These are phyloP conservation scores for Festucalex cinctus DNA, from an alignment of 2,113 vertebrate genomes.

Conservation along the genomic window DNA sequence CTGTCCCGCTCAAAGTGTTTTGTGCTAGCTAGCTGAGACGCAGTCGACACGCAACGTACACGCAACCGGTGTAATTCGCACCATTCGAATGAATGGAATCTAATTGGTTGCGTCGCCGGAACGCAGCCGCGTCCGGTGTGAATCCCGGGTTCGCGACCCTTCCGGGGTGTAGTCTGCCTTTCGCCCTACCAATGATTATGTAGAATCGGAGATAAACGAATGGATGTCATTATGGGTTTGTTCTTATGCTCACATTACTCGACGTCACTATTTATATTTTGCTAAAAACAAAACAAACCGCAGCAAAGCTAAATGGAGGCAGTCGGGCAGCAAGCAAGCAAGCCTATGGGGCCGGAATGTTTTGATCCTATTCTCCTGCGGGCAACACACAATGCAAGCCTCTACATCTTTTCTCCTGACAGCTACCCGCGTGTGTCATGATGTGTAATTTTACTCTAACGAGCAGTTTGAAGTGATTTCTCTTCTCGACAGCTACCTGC, in stretches of 20 bases:
- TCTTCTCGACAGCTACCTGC: not conserved
- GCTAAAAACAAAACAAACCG: slow-evolving; percentile 1
- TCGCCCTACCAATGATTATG: too few relatives aligned
- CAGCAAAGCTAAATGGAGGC: slow-evolving; percentile 21
- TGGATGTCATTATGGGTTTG: not conserved
- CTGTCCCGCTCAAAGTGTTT: too few relatives aligned
- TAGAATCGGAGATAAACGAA: not conserved
- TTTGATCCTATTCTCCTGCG: slow-evolving; percentile 7
- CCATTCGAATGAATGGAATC: too few relatives aligned
- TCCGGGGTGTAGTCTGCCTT: not conserved
- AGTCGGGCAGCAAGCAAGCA: slow-evolving; percentile 14
- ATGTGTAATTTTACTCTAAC: slow-evolving; percentile 19
- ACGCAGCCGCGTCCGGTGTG: too few relatives aligned
- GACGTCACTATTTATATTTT: not conserved
- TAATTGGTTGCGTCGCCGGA: too few relatives aligned
- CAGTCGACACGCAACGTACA: too few relatives aligned
- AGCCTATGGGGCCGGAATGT: slow-evolving; percentile 6
- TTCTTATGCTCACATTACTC: not conserved
- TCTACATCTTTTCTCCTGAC: slow-evolving; percentile 8
- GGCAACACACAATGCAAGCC: slow-evolving; percentile 8
- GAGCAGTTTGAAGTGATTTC: slow-evolving; percentile 9
- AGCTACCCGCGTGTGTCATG: slow-evolving; percentile 2
- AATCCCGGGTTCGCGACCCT: too few relatives aligned
- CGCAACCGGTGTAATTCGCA: too few relatives aligned
- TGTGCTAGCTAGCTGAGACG: too few relatives aligned